These are phyloP conservation scores for Phycodurus eques DNA, from an alignment of 2,113 vertebrate genomes.

Conservation along the genomic window DNA sequence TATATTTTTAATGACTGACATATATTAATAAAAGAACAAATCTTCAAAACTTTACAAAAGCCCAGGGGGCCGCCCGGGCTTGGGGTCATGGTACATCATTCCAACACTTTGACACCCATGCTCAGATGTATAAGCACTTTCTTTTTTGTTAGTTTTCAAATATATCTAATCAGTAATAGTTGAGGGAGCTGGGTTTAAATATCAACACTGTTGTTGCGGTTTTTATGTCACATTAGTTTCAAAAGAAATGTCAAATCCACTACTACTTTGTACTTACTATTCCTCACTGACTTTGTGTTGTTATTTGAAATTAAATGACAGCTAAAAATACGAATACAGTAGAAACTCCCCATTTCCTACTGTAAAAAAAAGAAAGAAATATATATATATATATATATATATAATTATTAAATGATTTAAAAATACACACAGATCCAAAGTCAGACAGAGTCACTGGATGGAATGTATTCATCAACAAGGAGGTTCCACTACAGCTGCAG, in stretches of 20 bases:
- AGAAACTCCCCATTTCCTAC: neutral
- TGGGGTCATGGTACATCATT: too few species aligned
- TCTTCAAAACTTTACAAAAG: too few species aligned
- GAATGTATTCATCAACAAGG: neutral
- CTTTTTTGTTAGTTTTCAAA: constrained; percentile 10
- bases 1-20: too few species aligned
- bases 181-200: neutral
- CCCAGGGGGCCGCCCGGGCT: too few species aligned
- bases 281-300: neutral
- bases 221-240: too few species aligned
- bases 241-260: too few species aligned
- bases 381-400: too few species aligned
- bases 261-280: too few species aligned
- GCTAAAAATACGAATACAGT: neutral
- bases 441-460: neutral
- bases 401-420: neutral
- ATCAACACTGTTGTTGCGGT: neutral
- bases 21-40: too few species aligned
- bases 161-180: neutral
- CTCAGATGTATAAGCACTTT: too few species aligned
- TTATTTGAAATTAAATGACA: neutral
- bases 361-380: neutral
- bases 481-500: neutral
- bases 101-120: too few species aligned
- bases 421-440: neutral